phyloP scores from a whole-genome alignment of 2,797 vertebrate species.

The Xerus rutilus region DNA sequence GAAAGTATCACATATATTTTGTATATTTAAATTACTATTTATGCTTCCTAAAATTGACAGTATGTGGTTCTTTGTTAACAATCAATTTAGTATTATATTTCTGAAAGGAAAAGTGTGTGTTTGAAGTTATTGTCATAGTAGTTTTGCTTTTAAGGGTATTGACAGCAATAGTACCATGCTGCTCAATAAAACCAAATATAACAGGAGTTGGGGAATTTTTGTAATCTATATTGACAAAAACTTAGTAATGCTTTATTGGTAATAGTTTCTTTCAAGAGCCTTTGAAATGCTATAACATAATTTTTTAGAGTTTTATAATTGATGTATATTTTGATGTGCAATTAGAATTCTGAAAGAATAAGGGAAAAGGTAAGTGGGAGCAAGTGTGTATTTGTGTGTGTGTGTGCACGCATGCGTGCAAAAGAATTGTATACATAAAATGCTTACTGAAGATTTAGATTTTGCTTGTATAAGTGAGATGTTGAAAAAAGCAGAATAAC shows the following conservation, averaged over 20 bases:
- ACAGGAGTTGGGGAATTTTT: constrained; percentile 87
- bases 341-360: constrained; percentile 87
- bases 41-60: constrained; percentile 86
- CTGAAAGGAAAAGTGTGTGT: constrained; percentile 85
- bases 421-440: constrained; percentile 45
- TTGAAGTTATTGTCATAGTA: constrained; percentile 86
- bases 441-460: constrained; percentile 45
- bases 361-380: constrained; percentile 81
- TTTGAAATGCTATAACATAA: constrained; percentile 87
- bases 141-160: constrained; percentile 87
- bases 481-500: background rate
- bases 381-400: constrained; percentile 72
- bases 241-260: constrained; percentile 87
- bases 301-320: constrained; percentile 91
- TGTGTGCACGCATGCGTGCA: constrained; percentile 50
- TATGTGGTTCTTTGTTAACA: constrained; percentile 87
- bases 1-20: constrained; percentile 90
- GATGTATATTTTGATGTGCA: constrained; percentile 91
- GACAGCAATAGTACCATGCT: constrained; percentile 86
- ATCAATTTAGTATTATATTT: constrained; percentile 88
- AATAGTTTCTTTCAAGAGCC: constrained; percentile 87
- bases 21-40: constrained; percentile 91
- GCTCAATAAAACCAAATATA: constrained; percentile 90
- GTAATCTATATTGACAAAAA: constrained; percentile 90
- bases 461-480: constrained; percentile 52